Evolutionary conservation across 2,113 vertebrate genomes (phyloP).

Genomic region (Nansenia antarctica): DNA sequence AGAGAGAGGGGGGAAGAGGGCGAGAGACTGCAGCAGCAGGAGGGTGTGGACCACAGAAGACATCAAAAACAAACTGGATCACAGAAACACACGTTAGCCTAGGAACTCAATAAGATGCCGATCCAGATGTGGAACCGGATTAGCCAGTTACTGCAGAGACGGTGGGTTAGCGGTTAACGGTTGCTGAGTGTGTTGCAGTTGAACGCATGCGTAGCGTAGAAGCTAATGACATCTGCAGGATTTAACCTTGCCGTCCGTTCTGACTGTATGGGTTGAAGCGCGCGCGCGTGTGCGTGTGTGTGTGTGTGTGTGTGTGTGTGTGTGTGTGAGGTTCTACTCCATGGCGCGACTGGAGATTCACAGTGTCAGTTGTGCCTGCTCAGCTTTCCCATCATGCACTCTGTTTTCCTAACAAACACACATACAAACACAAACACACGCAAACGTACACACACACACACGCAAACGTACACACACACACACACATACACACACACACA

Average conservation of each 20-base stretch:
- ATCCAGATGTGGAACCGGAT: too few relatives aligned
- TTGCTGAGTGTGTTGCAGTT: neutral
- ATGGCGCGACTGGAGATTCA: constrained; percentile 34
- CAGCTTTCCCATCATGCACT: constrained; percentile 46
- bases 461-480: constrained; percentile 1
- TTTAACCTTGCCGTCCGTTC: too few relatives aligned
- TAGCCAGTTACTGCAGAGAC: too few relatives aligned
- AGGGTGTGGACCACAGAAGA: constrained; percentile 50
- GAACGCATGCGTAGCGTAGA: too few relatives aligned
- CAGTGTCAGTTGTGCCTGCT: constrained; percentile 34
- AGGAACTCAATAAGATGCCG: too few relatives aligned
- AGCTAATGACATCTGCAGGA: neutral
- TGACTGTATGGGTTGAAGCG: too few relatives aligned
- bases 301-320: neutral
- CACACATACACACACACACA: neutral
- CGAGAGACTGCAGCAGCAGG: constrained; percentile 54
- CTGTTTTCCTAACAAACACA: neutral
- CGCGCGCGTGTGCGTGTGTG: neutral
- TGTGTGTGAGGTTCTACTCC: constrained; percentile 7
- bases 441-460: neutral
- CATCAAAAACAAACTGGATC: neutral
- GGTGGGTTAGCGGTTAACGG: too few relatives aligned
- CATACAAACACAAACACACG: neutral
- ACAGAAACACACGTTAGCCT: constrained; percentile 2
- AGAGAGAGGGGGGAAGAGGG: neutral